These are phyloP conservation scores for Apis cerana DNA, from an alignment of 1,140 invertebrate species.

Conservation along the genomic window DNA sequence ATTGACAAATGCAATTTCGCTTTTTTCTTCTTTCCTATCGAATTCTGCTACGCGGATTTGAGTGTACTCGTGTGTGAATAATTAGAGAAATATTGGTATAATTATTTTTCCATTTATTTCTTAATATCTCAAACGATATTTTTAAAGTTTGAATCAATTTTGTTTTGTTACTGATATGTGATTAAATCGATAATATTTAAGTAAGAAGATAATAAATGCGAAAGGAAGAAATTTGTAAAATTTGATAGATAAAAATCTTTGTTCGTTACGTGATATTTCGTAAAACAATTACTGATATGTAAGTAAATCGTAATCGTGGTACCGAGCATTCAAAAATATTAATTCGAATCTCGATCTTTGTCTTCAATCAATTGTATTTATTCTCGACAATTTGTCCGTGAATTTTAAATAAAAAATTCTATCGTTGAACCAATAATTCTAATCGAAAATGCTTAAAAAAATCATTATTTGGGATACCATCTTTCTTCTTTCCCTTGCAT, in stretches of 20 bases:
- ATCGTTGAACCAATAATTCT: not conserved
- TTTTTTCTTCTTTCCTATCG: not conserved
- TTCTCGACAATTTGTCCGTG: not conserved
- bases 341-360: not conserved
- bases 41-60: not conserved
- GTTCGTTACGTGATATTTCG: not conserved
- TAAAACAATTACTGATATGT: slow-evolving; percentile 21
- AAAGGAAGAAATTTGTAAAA: no score
- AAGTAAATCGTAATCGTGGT: slow-evolving; percentile 21
- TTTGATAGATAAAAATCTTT: not conserved
- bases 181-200: not conserved
- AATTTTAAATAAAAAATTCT: slow-evolving; percentile 15
- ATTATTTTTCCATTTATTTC: not conserved
- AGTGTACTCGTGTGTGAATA: not conserved
- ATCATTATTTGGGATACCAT: not conserved
- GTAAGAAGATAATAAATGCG: not conserved
- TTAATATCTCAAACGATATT: not conserved
- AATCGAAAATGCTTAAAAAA: slow-evolving; percentile 1
- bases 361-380: not conserved
- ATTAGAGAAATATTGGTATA: not conserved
- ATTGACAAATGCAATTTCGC: not conserved
- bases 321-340: not conserved
- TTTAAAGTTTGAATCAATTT: not conserved
- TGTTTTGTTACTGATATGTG: slow-evolving; percentile 33
- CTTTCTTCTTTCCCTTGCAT: not conserved